Evolutionary conservation across 1,140 invertebrate genomes (phyloP).

Genomic region (Calycopis cecrops): DNA sequence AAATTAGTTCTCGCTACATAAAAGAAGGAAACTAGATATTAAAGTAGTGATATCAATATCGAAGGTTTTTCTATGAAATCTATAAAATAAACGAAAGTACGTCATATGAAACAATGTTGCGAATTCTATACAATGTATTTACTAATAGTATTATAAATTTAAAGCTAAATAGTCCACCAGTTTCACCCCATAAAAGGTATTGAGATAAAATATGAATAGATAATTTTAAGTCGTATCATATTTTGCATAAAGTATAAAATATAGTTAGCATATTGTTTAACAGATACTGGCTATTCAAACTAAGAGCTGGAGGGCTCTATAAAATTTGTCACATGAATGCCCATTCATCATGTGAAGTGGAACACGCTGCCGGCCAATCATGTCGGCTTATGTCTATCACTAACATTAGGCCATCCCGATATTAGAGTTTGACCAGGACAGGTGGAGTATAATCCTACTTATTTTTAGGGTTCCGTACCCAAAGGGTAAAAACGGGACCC

Average conservation of each 20-base stretch:
- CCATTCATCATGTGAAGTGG: slow-evolving; percentile 49
- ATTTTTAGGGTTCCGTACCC: too few species aligned
- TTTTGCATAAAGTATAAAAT: not conserved
- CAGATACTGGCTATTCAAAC: slow-evolving; percentile 33
- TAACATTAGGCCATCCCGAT: not conserved
- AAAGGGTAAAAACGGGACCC: too few species aligned
- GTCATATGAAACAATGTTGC: too few species aligned
- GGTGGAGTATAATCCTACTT: too few species aligned
- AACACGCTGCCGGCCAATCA: slow-evolving; percentile 30
- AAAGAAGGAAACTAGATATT: too few species aligned
- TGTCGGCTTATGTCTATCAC: slow-evolving; percentile 14
- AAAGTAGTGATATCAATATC: too few species aligned
- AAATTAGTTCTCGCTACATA: too few species aligned
- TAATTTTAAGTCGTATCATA: slow-evolving; percentile 9
- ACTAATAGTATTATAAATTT: slow-evolving; percentile 39
- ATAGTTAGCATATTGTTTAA: slow-evolving; percentile 14
- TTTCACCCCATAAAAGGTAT: slow-evolving; percentile 21
- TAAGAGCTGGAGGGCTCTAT: slow-evolving; percentile 43
- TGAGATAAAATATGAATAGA: not conserved
- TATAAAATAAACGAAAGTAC: too few species aligned
- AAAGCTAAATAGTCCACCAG: slow-evolving; percentile 27
- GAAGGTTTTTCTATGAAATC: too few species aligned
- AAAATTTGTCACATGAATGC: slow-evolving; percentile 54
- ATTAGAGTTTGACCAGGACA: too few species aligned
- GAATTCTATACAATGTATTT: too few species aligned